These are phyloP conservation scores for Caretta caretta DNA, from an alignment of 2,113 vertebrate genomes.

Conservation along the genomic window DNA sequence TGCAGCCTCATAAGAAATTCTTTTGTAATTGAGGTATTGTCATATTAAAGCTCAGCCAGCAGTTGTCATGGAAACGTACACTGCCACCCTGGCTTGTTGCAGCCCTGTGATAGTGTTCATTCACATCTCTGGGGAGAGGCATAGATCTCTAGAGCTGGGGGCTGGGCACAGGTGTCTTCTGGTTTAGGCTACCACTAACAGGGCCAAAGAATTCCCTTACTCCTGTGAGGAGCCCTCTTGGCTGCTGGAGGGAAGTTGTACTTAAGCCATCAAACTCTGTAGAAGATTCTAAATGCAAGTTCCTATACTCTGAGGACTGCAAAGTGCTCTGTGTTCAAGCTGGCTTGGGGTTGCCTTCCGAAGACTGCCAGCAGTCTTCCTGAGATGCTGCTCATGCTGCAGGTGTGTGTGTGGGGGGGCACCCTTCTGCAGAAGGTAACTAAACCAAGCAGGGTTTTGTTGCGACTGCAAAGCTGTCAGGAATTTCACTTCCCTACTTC, in stretches of 20 bases:
- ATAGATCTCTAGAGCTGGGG: accelerated
- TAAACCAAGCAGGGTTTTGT: not conserved
- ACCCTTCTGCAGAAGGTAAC: not conserved
- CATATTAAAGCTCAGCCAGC: slow-evolving; percentile 7
- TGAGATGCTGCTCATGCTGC: too few species aligned
- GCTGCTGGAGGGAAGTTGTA: not conserved
- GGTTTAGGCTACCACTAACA: not conserved
- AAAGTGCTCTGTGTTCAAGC: not conserved
- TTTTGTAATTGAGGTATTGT: slow-evolving; percentile 50
- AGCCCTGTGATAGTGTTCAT: not conserved
- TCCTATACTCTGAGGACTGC: accelerated
- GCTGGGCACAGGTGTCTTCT: accelerated
- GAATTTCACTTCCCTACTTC: accelerated
- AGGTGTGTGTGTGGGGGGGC: not conserved
- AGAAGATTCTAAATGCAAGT: not conserved
- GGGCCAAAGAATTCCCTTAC: not conserved
- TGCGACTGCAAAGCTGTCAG: not conserved
- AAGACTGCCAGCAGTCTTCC: not conserved
- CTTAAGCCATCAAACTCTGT: not conserved
- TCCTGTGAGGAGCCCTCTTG: not conserved
- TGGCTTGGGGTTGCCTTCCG: not conserved
- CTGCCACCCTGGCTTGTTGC: slow-evolving; percentile 15
- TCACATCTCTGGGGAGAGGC: not conserved
- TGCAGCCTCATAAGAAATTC: slow-evolving; percentile 71
- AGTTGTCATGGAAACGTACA: slow-evolving; percentile 54